Base-by-base conservation (phyloP, 2,888 invertebrate species). In the Orthosia gracilis region DNA sequence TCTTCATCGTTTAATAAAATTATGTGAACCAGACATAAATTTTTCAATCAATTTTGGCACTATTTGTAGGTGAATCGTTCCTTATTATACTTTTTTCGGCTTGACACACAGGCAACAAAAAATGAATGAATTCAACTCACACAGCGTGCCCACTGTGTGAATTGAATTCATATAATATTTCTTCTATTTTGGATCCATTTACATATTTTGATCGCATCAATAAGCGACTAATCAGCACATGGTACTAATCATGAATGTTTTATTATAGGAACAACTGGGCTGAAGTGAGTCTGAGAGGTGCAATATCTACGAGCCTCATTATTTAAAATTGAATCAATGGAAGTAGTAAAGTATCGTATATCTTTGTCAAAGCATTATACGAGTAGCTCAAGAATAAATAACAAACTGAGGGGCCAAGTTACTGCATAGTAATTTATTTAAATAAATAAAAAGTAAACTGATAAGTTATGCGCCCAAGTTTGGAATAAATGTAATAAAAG, bases 401-500 rank as follows among this genome's bases (percentile, higher is more conserved):
- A 12, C 5, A 61, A 21, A 62, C 9, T 11, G 40, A 47, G 4
- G 1, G 58, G 15, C 49, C 23, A 58, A 62, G 17, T 21, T 1
- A 59, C 23, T 15, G 50, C 18, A 23, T 40, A n/a, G 40, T 52
- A 40, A 49, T 66, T 52, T 4, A 45, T 52, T 63, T 50, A 17
- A 68, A 61, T 26, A 64, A 45, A 50, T 45, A 76, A 49, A 74
- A 78, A 65, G 26, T 67, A 61, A 73, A 55, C 66, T 72, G 13
- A 65, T 68, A 54, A 70, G 58, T 57, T 71, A 69, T 26, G 50
- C 52, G 26, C 55, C 69, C 57, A 23, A 76, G 59, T 69, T 79
- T 18, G 62, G 64, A 64, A 68, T 50, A 75, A 87, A 87, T 82
- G 80, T 85, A 87, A 88, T 87, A 85, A 85, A 87, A 88, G 85